A percentile compares a stretch with the other conserved stretches of the same genome.
phyloP scores from a whole-genome alignment of 2,888 invertebrate genomes.

The Pseudococcus viburni region DNA sequence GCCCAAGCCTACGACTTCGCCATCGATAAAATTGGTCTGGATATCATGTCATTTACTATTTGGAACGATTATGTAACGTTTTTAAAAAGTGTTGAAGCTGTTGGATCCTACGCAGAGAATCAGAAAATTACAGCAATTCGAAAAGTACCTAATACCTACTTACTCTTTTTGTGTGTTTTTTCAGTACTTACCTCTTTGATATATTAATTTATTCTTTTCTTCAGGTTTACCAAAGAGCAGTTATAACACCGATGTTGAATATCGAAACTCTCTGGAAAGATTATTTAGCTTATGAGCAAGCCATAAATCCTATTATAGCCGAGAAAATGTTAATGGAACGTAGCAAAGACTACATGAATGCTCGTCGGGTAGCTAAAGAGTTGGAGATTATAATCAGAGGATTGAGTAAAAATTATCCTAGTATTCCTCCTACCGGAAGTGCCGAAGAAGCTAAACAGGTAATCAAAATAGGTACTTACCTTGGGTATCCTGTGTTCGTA shows the following conservation, averaged over 20 bases:
- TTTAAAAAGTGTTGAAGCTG: conserved; percentile 94
- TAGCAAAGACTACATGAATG: conserved; percentile 97
- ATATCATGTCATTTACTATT: conserved; percentile 95
- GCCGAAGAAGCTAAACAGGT: conserved; percentile 95
- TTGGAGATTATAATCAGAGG: conserved; percentile 95
- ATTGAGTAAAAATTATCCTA: conserved; percentile 94
- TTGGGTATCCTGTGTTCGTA: too few species aligned
- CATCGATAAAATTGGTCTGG: conserved; percentile 98
- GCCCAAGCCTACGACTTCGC: conserved; percentile 99
- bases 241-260: conserved; percentile 96
- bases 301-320: conserved; percentile 89
- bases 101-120: conserved; percentile 99
- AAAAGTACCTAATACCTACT: conserved; percentile 76
- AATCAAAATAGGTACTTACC: conserved; percentile 63
- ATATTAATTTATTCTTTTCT: neutral
- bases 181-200: neutral
- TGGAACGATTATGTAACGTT: conserved; percentile 99
- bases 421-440: conserved; percentile 93
- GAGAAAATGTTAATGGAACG: conserved; percentile 98
- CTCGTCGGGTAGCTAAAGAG: conserved; percentile 95
- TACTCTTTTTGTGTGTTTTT: too few species aligned
- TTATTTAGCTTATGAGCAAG: conserved; percentile 96
- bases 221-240: conserved; percentile 93
- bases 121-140: conserved; percentile 98
- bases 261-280: conserved; percentile 98